Percentiles rank a stretch among this genome's conserved stretches.
phyloP scores from a whole-genome alignment of 2,113 vertebrate species.

The Carollia perspicillata region DNA sequence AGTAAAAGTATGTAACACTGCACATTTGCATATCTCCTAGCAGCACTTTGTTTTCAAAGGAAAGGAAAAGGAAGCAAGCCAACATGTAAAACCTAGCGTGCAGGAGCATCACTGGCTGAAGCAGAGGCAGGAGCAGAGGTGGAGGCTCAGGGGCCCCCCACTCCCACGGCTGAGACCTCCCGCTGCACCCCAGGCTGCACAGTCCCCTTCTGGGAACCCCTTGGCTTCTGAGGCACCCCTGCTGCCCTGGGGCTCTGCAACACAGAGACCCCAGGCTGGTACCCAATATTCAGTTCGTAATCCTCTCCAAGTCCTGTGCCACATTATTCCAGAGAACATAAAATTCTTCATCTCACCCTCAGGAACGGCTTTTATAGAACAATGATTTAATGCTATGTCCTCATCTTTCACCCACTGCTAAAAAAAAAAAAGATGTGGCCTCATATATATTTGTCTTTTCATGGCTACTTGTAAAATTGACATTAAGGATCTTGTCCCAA shows the following conservation, averaged over 20 bases:
- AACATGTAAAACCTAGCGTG: not conserved
- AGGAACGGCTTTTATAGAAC: not conserved
- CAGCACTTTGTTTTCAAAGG: not conserved
- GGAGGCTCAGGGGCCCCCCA: not conserved
- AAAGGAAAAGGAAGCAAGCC: not conserved
- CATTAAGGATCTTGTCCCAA: not conserved
- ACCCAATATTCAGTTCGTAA: not conserved
- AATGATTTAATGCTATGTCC: too few species aligned
- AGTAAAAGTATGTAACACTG: not conserved
- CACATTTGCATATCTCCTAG: not conserved
- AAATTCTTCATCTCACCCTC: not conserved
- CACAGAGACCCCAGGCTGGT: not conserved
- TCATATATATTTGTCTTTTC: not conserved
- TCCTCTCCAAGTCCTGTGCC: not conserved
- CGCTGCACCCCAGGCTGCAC: fast-evolving
- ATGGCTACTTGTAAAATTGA: not conserved
- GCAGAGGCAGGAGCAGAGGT: not conserved
- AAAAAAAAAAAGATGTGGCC: not conserved
- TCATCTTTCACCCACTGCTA: not conserved
- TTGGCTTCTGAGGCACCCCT: not conserved
- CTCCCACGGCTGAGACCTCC: not conserved
- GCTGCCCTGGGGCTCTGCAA: not conserved
- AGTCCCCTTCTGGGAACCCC: not conserved
- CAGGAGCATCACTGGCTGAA: not conserved
- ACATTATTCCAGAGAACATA: not conserved